Conservation (phyloP, 2,113 vertebrate species). For the Odontesthes bonariensis region DNA sequence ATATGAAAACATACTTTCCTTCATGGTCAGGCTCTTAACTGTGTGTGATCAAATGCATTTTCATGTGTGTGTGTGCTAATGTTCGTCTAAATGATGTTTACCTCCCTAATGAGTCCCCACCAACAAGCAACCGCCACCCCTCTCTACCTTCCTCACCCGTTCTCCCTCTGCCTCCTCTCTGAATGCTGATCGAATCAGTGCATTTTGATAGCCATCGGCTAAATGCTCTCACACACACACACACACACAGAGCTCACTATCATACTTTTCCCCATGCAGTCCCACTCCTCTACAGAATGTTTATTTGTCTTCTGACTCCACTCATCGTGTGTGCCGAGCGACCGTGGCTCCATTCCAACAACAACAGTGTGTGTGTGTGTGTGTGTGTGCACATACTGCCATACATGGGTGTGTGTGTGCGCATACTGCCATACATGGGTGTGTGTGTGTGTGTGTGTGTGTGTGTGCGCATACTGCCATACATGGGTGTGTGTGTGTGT, state of each 20-base stretch:
- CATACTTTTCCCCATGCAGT: conserved; percentile 54
- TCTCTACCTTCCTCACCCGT: conserved; percentile 43
- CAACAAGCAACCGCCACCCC: conserved; percentile 40
- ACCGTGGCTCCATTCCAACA: conserved; percentile 73
- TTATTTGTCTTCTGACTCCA: conserved; percentile 81
- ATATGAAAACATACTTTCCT: conserved; percentile 70
- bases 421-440: background rate
- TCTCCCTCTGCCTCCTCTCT: conserved; percentile 47
- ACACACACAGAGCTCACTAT: conserved; percentile 46
- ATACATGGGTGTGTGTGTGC: conserved; percentile 17
- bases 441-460: conserved; percentile 49
- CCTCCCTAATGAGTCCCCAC: conserved; percentile 65
- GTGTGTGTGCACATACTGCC: conserved; percentile 33
- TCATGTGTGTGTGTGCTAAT: conserved; percentile 54
- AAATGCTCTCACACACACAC: conserved; percentile 52
- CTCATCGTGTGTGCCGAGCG: conserved; percentile 66
- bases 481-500: conserved; percentile 40
- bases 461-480: conserved; percentile 33
- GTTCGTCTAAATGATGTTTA: conserved; percentile 65
- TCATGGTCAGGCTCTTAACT: conserved; percentile 56
- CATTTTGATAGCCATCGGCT: conserved; percentile 61
- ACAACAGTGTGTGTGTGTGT: conserved; percentile 62
- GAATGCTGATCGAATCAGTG: conserved; percentile 69
- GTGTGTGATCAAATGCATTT: conserved; percentile 52
- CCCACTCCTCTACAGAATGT: conserved; percentile 71